Percentiles rank a stretch among this genome's conserved stretches.
These are phyloP conservation scores for Zapus hudsonius DNA, from an alignment of 2,113 vertebrate genomes.

Conservation along the genomic window DNA sequence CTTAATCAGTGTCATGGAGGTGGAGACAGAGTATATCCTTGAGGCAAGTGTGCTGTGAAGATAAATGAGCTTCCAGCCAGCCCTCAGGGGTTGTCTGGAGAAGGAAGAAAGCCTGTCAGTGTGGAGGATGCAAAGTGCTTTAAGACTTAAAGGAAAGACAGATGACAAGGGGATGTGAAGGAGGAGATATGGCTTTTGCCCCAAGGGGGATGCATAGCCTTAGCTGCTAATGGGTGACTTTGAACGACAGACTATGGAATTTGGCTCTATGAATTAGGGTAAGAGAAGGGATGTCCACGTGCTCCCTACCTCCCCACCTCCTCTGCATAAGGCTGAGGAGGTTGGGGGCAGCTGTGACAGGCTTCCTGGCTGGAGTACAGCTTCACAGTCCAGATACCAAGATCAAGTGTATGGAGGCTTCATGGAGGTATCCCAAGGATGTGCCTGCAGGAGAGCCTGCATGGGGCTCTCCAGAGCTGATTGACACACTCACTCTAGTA, in stretches of 20 bases:
- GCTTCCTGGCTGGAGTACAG: background rate
- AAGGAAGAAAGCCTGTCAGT: background rate
- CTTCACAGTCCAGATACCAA: background rate
- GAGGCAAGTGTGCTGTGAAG: background rate
- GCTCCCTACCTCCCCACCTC: background rate
- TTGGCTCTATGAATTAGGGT: background rate
- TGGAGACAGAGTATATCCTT: background rate
- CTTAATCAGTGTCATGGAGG: background rate
- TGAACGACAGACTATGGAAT: background rate
- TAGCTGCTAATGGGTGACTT: background rate
- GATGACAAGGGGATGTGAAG: background rate
- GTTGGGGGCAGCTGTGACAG: background rate
- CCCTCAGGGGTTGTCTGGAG: background rate
- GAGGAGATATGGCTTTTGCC: background rate
- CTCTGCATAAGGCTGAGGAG: background rate
- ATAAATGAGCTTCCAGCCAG: background rate
- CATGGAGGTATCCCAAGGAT: rapidly evolving
- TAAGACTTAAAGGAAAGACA: background rate
- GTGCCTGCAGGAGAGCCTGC: background rate
- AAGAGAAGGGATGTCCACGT: background rate
- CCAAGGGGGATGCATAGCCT: background rate
- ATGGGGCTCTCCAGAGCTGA: background rate
- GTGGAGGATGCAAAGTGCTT: background rate
- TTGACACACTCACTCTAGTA: background rate
- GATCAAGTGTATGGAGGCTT: background rate